These are phyloP conservation scores for Andrena fulva DNA, from an alignment of 2,888 invertebrate genomes.

Conservation along the genomic window DNA sequence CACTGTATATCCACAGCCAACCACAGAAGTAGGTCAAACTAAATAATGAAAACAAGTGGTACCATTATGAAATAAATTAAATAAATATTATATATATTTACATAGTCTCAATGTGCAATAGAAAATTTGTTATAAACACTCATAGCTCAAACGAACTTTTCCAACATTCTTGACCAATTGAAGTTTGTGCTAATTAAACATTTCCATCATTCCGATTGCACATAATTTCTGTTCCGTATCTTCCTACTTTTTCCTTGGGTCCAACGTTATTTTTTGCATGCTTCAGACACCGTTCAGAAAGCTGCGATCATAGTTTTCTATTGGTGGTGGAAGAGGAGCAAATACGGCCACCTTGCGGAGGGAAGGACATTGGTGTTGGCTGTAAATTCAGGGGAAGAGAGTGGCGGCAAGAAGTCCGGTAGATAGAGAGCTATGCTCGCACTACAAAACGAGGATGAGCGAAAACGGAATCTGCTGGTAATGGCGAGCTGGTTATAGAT, in stretches of 20 bases:
- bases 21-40: too few species aligned
- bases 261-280: neutral
- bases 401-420: constrained; percentile 46
- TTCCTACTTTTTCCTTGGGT: neutral
- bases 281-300: neutral
- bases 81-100: too few species aligned
- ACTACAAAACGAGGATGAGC: constrained; percentile 23
- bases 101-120: too few species aligned
- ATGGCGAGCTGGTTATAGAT: constrained; percentile 39
- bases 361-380: constrained; percentile 46
- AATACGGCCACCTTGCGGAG: constrained; percentile 39
- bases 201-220: too few species aligned
- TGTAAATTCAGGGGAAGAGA: constrained; percentile 58
- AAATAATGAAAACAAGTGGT: too few species aligned
- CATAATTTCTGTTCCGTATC: neutral
- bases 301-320: neutral
- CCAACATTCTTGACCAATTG: too few species aligned
- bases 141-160: too few species aligned
- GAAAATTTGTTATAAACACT: too few species aligned
- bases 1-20: too few species aligned
- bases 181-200: too few species aligned
- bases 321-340: constrained; percentile 8
- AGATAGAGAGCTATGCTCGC: constrained; percentile 11
- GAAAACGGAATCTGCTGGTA: constrained; percentile 49
- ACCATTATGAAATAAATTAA: too few species aligned